A percentile compares a stretch with the other conserved stretches of the same genome.
These are phyloP conservation scores for Typhlichthys eigenmanni DNA, from an alignment of 2,797 vertebrate species.

Conservation along the genomic window DNA sequence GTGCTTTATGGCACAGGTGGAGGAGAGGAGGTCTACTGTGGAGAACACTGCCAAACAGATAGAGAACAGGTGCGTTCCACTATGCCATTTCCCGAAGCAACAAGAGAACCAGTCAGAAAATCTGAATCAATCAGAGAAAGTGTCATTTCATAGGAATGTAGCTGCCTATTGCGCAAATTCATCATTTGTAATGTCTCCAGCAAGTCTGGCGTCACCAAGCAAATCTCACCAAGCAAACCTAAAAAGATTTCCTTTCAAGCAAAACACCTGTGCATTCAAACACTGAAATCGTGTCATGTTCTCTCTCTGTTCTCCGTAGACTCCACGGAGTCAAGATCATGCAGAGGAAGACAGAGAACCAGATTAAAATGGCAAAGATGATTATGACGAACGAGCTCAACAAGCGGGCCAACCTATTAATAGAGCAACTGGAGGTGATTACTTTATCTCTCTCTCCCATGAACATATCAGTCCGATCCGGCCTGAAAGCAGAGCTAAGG, in stretches of 20 bases:
- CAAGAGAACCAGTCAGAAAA: too few species aligned
- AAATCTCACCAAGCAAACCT: neutral
- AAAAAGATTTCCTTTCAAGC: neutral
- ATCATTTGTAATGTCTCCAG: conserved; percentile 16
- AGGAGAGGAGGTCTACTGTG: conserved; percentile 78
- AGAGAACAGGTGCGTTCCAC: conserved; percentile 74
- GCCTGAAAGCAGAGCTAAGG: conserved; percentile 49
- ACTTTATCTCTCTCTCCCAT: conserved; percentile 42
- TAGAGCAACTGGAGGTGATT: conserved; percentile 97
- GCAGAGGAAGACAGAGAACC: conserved; percentile 94
- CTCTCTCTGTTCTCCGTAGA: conserved; percentile 70
- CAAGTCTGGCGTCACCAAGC: neutral
- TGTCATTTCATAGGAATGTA: conserved; percentile 5
- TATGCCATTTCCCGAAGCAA: too few species aligned
- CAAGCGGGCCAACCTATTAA: conserved; percentile 93
- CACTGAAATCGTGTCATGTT: conserved; percentile 43
- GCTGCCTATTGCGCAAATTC: conserved; percentile 32
- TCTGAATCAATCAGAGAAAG: too few species aligned
- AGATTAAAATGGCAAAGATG: conserved; percentile 99
- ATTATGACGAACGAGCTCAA: conserved; percentile 97
- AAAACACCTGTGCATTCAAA: conserved; percentile 3
- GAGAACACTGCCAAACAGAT: conserved; percentile 81
- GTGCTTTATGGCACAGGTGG: conserved; percentile 77
- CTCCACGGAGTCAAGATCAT: conserved; percentile 93
- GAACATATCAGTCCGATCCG: conserved; percentile 40